Base-by-base conservation (phyloP, 2,888 invertebrate genomes). In the Erebia ligea region DNA sequence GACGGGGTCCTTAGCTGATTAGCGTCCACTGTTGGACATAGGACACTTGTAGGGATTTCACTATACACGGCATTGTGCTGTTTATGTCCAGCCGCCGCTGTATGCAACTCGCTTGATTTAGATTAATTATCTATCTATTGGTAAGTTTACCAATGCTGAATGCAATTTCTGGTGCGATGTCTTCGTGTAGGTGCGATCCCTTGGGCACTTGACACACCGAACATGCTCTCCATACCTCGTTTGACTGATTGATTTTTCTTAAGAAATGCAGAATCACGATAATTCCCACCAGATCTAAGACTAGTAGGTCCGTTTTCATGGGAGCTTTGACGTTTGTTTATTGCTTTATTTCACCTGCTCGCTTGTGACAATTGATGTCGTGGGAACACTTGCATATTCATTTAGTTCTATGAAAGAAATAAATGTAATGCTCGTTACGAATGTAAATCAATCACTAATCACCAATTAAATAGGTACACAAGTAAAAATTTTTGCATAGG, bases 341-440 rank as follows among this genome's bases (percentile, higher is more conserved):
- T 62, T 48, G 48, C 48, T 62, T 17, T 45, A 62, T 19, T 42
- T 42, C 61, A 61, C 19, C 52, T 54, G 54, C 56, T 40, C 19
- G 19, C 56, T 40, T 9, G 19, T 42, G 40, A 34, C 17, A 40
- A 52, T 65, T 19, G 40, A 45, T 56, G 56, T 66, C 21, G 56
- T 66, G 66, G 56, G 56, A 56, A 56, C 54, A 62, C 15, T 48
- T 19, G 62, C 45, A 62, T 62, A 48, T 48, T 62, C 21, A 45
- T 21, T 48, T 45, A 45, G 11, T 61, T 48, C 62, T 62, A 17
- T 48, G 62, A 62, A 61, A 45, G 42, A 19, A 61, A n/a, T n/a
- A 61, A 61, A 17, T 19, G 48, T 62, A 6, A 62, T 48, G 45
- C 11, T 45, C 48, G 48, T 45, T 21, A 21, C 45, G 10, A 10